Evolutionary conservation across 2,797 vertebrate genomes (phyloP), one percentile per base, ranked within the genome.

Genomic region (Anolis apletophallus): DNA sequence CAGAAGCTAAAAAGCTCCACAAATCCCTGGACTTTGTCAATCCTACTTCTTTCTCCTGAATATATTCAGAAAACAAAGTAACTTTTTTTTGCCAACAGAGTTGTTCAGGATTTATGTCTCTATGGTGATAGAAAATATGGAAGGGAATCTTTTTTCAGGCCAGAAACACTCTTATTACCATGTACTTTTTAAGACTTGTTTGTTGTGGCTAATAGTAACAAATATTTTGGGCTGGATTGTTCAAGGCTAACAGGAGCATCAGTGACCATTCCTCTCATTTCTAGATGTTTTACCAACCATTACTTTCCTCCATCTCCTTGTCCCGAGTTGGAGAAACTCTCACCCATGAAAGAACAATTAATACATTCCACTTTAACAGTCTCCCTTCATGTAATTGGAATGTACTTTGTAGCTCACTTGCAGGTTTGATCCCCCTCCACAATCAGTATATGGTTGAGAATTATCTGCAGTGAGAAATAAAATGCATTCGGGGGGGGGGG

Each of bases 401-500:
- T 5, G 46, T 67, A 12, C 46, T 52, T 0, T 52, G 59, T 26
- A 52, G 12, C 46, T 73, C 16, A 8, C n/a, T 34, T 29, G 32
- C 10, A 68, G 5, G 8, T 16, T 32, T 29, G 40, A 14, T 1
- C 46, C 50, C 50, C 80, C 46, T 81, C 46, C 16, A n/a, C 64
- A n/a, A 26, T 77, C 61, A 50, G 0, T 23, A 5, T 77, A 21
- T 52, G 88, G 36, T 76, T 71, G 77, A 59, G 74, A 83, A 80
- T 84, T 89, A 59, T 90, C 50, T 87, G 7, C 71, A 17, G 17
- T 72, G 57, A 57, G 52, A 1, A 40, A 46, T 54, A 46, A 12
- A 11, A 14, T 57, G 3, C 11, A 71, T 40, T n/a, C 40, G 80
- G 16, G 54, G 84, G 46, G 57, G 61, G 74, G 26, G 46, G 57